Base-by-base conservation (phyloP, 1,140 invertebrate genomes). In the Orussus abietinus region DNA sequence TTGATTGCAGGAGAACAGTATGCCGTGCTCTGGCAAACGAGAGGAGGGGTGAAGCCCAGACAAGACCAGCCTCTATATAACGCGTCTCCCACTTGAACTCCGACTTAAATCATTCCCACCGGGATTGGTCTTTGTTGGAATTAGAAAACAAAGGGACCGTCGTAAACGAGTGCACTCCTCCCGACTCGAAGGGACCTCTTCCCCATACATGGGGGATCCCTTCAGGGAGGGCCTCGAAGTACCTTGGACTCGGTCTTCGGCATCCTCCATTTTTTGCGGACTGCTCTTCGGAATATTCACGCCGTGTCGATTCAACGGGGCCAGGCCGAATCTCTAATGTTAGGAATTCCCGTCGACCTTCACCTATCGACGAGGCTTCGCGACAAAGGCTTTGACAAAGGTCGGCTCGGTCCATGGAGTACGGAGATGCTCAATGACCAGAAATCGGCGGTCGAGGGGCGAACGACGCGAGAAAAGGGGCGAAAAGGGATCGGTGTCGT, bases 1-100 rank as follows among this genome's bases (percentile, higher is more conserved):
- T 70, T 70, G 67, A 70, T 70, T 69, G 59, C 58, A 60, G 55
- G 47, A 65, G 53, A 53, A 64, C 58, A 60, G 61, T 66, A 54
- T 55, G 50, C 42, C 49, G 55, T 63, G 49, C 49, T 42, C 50
- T 53, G 49, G 60, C 53, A 49, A 57, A 62, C 53, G 57, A 55
- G 56, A 58, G 57, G 57, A 67, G 15, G 56, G 58, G 51, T 65
- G 47, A 64, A 59, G 43, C 53, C 55, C 65, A 70, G 64, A 65
- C 66, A 60, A 67, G 57, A 57, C 54, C 49, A 42, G 56, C 53
- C 62, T 62, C 47, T 59, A 40, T 52, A 52, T 54, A 47, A 49
- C 53, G 52, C 54, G 32, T 48, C 45, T 57, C 45, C 44, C 51
- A 54, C 51, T 55, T 51, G n/a, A 52, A 57, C 46, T 59, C 45